Conservation (phyloP, 2,113 vertebrate species). For the Paratilapia polleni region DNA sequence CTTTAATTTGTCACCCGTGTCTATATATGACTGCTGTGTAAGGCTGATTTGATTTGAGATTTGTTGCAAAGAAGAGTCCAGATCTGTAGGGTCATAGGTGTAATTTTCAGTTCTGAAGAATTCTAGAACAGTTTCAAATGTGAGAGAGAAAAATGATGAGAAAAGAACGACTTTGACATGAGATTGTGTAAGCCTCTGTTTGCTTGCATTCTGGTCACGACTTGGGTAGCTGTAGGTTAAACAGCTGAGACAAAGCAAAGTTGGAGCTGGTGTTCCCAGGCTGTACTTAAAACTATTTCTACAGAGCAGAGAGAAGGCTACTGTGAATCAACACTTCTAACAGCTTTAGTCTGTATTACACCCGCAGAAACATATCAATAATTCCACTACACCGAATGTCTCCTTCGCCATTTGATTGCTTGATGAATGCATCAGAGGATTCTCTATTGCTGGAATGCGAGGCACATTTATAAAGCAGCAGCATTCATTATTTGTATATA, state of each 20-base stretch:
- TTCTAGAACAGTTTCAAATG: not conserved
- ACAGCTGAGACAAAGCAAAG: slow-evolving; percentile 33
- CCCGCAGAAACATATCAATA: slow-evolving; percentile 14
- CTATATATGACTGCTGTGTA: fast-evolving
- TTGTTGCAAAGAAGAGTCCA: not conserved
- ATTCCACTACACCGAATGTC: slow-evolving; percentile 4
- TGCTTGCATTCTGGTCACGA: slow-evolving; percentile 14
- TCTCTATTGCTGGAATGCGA: not conserved
- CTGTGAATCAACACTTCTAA: slow-evolving; percentile 2
- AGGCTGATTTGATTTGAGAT: not conserved
- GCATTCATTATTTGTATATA: slow-evolving; percentile 40
- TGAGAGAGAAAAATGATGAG: not conserved
- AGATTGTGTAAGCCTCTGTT: not conserved
- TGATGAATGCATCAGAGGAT: slow-evolving; percentile 31
- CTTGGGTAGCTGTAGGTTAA: not conserved
- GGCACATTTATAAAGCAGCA: slow-evolving; percentile 4
- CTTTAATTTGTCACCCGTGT: too few species aligned
- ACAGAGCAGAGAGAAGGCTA: slow-evolving; percentile 1
- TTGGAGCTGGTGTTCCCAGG: slow-evolving; percentile 32
- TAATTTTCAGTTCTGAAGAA: fast-evolving
- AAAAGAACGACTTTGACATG: not conserved
- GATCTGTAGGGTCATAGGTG: not conserved
- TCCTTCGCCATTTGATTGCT: slow-evolving; percentile 32
- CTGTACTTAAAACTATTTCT: slow-evolving; percentile 29
- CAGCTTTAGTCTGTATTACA: not conserved